Evolutionary conservation across 37 sponge, comb jelly and placozoan genomes (phyloP), one percentile per base, ranked within the genome.

Genomic region (Amphimedon queenslandica): DNA sequence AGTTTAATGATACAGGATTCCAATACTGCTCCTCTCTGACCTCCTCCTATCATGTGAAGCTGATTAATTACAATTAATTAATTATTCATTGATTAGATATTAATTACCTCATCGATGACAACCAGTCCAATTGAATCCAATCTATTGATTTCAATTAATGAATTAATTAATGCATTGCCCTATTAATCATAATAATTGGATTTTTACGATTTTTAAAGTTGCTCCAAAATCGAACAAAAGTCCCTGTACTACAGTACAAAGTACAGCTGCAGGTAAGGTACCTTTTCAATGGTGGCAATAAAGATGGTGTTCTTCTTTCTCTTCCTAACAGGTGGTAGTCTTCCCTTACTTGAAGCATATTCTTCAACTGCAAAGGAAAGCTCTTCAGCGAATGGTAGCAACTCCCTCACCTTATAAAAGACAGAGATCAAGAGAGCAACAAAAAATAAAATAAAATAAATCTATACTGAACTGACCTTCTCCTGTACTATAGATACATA

Each of bases 21-120:
- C 61, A 96, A 76, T 16, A 84, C 83, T 13, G 97, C 97, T 4
- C 97, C 97, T 20, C 97, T 56, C n/a, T 28, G 72, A 29, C 82
- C 78, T 34, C 87, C 97, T 1, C 97, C 97, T 8, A 96, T 28
- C 97, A 96, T 96, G 81, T 96, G 97, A 13, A 96, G 79, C 88
- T 92, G 65, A 6, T 29, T 69, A 33, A 37, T 61, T 1, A 58
- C 27, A 66, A 47, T 18, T 8, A 47, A 47, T 47, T 8, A 47
- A 47, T 8, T 8, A 13, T 47, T 47, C 53, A 8, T 18, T 47
- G 53, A 18, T 18, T 13, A 47, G 53, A 47, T 18, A 47, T 47
- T 47, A 47, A 47, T 60, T 30, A 86, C 91, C 83, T 93, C 97
- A 71, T 96, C 97, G 10, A 92, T 77, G 8, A 96, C 88, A n/a